Conservation (phyloP, 2,888 invertebrate genomes). For the Sthenelais limicola region DNA sequence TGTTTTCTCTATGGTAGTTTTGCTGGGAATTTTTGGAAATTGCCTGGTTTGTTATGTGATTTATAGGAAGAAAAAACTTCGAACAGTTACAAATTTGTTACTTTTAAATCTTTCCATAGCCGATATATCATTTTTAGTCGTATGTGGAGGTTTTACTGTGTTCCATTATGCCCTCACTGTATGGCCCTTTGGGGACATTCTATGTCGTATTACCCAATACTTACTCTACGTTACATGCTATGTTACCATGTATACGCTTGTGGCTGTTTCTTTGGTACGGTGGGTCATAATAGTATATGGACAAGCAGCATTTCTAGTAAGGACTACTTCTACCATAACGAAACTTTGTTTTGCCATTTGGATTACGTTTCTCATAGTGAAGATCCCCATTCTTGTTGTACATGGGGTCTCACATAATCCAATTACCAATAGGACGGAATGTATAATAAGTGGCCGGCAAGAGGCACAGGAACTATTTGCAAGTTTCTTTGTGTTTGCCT, state of each 20-base stretch:
- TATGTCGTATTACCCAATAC: slow-evolving; percentile 51
- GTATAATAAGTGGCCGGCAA: slow-evolving; percentile 47
- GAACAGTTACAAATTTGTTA: slow-evolving; percentile 47
- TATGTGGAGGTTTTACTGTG: slow-evolving; percentile 48
- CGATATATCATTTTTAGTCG: slow-evolving; percentile 47
- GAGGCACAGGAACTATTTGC: slow-evolving; percentile 38
- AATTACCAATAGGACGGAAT: slow-evolving; percentile 34
- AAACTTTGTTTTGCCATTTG: slow-evolving; percentile 46
- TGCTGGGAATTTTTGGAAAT: slow-evolving; percentile 48
- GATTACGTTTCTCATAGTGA: slow-evolving; percentile 46
- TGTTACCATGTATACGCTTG: slow-evolving; percentile 50
- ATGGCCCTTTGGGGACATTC: slow-evolving; percentile 49
- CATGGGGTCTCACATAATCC: slow-evolving; percentile 44
- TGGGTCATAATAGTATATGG: slow-evolving; percentile 46
- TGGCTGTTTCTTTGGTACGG: slow-evolving; percentile 47
- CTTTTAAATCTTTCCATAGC: slow-evolving; percentile 48
- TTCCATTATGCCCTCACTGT: slow-evolving; percentile 46
- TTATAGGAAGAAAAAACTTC: slow-evolving; percentile 38
- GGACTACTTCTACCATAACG: slow-evolving; percentile 34
- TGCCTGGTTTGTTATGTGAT: slow-evolving; percentile 49
- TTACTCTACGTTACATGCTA: slow-evolving; percentile 49
- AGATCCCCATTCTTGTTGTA: slow-evolving; percentile 48
- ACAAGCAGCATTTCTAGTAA: background rate
- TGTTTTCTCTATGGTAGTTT: slow-evolving; percentile 36
- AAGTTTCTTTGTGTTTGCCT: slow-evolving; percentile 41